These are phyloP conservation scores for Corythornis cristatus DNA, from an alignment of 2,113 vertebrate genomes.

Conservation along the genomic window DNA sequence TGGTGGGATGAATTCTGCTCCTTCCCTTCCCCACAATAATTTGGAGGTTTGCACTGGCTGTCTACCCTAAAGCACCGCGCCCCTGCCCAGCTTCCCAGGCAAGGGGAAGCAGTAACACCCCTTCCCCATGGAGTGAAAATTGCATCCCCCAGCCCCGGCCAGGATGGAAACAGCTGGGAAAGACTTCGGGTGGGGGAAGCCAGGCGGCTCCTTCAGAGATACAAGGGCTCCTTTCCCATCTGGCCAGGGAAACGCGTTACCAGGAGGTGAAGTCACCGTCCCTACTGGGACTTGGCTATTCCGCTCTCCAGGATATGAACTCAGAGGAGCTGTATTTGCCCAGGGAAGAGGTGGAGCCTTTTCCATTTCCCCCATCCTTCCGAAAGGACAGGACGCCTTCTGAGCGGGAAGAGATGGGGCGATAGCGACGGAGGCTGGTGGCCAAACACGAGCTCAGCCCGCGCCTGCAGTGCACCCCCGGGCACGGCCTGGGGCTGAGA, in stretches of 20 bases:
- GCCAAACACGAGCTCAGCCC: background rate
- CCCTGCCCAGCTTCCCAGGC: background rate
- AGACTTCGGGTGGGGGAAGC: background rate
- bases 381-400: conserved; percentile 70
- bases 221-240: conserved; percentile 59
- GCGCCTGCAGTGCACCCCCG: rapidly evolving
- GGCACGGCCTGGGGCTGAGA: rapidly evolving
- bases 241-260: conserved; percentile 53
- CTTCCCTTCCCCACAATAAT: background rate
- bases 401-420: conserved; percentile 48
- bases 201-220: conserved; percentile 31
- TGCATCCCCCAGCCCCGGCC: background rate
- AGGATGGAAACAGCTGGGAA: conserved; percentile 33
- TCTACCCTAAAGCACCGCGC: background rate
- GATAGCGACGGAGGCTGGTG: background rate
- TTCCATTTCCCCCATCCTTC: conserved; percentile 74
- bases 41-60: background rate
- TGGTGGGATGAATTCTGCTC: background rate
- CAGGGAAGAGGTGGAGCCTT: conserved; percentile 72
- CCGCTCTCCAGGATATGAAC: conserved; percentile 66
- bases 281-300: conserved; percentile 67
- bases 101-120: background rate
- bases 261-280: conserved; percentile 68
- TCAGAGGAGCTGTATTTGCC: conserved; percentile 68
- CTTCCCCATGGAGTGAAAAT: background rate